Conservation (phyloP, 2,113 vertebrate species). For the Oryzias curvinotus region DNA sequence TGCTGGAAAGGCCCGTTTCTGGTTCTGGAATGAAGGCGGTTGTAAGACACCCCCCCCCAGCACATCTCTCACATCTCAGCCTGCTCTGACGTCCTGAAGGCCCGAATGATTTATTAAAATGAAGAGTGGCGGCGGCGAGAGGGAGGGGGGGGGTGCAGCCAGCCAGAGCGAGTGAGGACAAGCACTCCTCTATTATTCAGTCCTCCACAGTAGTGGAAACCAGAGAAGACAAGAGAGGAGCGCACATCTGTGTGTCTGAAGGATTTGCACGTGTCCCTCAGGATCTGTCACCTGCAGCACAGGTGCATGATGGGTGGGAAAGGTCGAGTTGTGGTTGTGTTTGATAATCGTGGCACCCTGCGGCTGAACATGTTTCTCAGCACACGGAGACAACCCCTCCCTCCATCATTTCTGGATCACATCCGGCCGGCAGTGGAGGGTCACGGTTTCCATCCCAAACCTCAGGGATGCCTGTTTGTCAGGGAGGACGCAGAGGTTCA, state of each 20-base stretch:
- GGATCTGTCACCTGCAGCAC: too few species aligned
- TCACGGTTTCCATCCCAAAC: too few species aligned
- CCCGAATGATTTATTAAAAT: constrained; percentile 79
- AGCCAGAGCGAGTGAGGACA: constrained; percentile 74
- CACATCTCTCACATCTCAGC: constrained; percentile 42
- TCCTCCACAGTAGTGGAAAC: constrained; percentile 49
- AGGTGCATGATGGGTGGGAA: too few species aligned
- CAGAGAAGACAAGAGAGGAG: constrained; percentile 13
- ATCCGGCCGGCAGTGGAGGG: too few species aligned
- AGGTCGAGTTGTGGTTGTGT: too few species aligned
- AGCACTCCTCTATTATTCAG: constrained; percentile 80
- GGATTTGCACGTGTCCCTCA: too few species aligned
- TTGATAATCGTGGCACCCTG: too few species aligned
- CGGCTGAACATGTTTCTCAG: too few species aligned
- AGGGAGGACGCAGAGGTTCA: too few species aligned
- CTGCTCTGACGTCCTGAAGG: constrained; percentile 57
- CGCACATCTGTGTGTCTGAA: constrained; percentile 1
- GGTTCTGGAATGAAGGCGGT: constrained; percentile 4
- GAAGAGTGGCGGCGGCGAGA: constrained; percentile 55
- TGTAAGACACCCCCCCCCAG: constrained; percentile 21
- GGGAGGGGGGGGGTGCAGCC: constrained; percentile 65
- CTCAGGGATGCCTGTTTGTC: too few species aligned
- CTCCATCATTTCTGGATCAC: too few species aligned
- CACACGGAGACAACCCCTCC: too few species aligned
- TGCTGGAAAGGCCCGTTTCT: constrained; percentile 8